A percentile compares a stretch with the other conserved stretches of the same genome.
Evolutionary conservation across 2,113 vertebrate species (phyloP).

Genomic region (Cervus canadensis): DNA sequence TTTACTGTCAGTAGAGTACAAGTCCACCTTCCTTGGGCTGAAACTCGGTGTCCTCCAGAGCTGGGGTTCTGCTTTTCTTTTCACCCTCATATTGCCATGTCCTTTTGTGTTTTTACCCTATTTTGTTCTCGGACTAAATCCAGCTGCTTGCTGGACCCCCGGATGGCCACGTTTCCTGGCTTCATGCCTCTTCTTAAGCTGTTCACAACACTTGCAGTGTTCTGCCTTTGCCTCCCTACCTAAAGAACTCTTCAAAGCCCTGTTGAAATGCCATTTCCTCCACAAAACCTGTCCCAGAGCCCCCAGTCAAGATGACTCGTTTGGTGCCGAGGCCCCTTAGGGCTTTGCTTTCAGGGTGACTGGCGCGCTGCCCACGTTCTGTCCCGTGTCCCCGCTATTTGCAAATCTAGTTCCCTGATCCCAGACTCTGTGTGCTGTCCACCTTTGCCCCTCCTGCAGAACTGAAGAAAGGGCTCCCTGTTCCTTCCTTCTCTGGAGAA

Average conservation of each 20-base stretch:
- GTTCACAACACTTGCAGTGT: neutral
- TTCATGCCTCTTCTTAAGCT: neutral
- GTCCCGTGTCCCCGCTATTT: neutral
- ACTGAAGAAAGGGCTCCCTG: neutral
- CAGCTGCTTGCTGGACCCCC: neutral
- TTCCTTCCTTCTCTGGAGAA: neutral
- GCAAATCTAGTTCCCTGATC: neutral
- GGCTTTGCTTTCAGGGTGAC: neutral
- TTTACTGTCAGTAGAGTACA: neutral
- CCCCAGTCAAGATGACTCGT: neutral
- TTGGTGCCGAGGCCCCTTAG: neutral
- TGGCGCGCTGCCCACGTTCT: rapidly evolving
- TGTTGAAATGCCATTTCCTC: neutral
- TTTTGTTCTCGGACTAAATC: neutral
- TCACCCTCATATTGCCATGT: rapidly evolving
- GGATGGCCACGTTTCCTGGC: rapidly evolving
- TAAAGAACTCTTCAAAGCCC: neutral
- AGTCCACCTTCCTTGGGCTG: neutral
- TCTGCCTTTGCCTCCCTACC: neutral
- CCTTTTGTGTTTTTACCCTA: rapidly evolving
- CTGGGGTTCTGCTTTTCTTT: neutral
- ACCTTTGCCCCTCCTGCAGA: neutral
- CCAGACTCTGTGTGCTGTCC: neutral
- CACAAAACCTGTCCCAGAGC: neutral
- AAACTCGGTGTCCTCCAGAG: neutral